Base-by-base conservation (phyloP, 1,140 invertebrate species). In the Neelides sp. region DNA sequence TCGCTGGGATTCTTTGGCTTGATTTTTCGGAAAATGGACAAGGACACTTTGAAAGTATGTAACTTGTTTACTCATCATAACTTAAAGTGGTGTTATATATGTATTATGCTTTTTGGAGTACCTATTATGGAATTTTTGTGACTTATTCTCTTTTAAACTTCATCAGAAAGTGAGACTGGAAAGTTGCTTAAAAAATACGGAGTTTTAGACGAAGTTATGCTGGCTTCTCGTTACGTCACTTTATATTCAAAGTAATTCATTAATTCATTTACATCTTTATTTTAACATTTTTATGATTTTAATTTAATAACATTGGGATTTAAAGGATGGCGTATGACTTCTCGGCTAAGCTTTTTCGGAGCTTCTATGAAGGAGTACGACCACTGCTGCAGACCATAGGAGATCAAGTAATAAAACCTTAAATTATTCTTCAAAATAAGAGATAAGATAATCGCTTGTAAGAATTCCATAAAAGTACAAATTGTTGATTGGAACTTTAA, bases 331-430 rank as follows among this genome's bases (percentile, higher is more conserved):
- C 34, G n/a, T 52, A 51, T 26, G 46, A 50, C 24, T 52, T 52
- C 20, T 10, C 30, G 19, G 23, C 40, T 20, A 26, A 32, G 48
- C 45, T 52, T 59, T 54, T 61, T 57, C 54, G 55, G 22, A 55
- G 28, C 42, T 19, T 54, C 52, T 54, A 52, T 50, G 39, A 55
- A 39, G 51, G 52, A 44, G 13, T 61, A 55, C 55, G 49, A 61
- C 58, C 58, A 57, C 15, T 61, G 58, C 23, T 61, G 58, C 58
- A 61, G 37, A 39, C 23, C 52, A 12, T 61, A 61, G 58, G 36
- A 17, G 51, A 57, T 20, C 37, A 57, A 34, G 58, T 57, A 44
- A 48, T 20, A n/a, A 30, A 34, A 34, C 8, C 8, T 10, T 10
- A 10, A 34, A 34, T 15, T 34, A 34, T 5, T 4, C 20, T 15